Conservation (phyloP, 2,113 vertebrate species). For the Hippocampus comes region DNA sequence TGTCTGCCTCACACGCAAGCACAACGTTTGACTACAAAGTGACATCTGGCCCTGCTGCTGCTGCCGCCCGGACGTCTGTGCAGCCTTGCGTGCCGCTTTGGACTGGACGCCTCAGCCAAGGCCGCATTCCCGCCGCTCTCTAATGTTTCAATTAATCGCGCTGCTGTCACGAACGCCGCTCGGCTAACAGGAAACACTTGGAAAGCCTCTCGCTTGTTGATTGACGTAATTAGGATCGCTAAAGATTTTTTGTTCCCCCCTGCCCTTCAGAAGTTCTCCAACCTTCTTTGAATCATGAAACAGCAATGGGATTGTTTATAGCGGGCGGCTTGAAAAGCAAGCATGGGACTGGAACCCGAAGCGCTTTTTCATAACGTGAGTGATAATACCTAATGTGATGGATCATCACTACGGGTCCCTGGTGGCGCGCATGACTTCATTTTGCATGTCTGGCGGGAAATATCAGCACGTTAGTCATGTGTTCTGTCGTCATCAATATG, state of each 20-base stretch:
- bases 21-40: conserved; percentile 54
- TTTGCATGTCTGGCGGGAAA: conserved; percentile 43
- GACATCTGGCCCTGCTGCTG: conserved; percentile 51
- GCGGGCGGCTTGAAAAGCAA: conserved; percentile 41
- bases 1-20: conserved; percentile 31
- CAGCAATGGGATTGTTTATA: conserved; percentile 53
- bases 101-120: conserved; percentile 59
- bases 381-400: conserved; percentile 54
- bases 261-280: conserved; percentile 41
- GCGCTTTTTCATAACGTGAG: conserved; percentile 45
- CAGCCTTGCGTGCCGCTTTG: conserved; percentile 44
- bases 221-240: conserved; percentile 64
- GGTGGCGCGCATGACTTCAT: conserved; percentile 53
- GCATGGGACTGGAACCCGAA: conserved; percentile 52
- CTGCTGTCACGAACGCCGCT: conserved; percentile 66
- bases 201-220: conserved; percentile 58
- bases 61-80: conserved; percentile 25
- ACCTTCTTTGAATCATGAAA: conserved; percentile 55
- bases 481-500: conserved; percentile 32
- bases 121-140: conserved; percentile 54
- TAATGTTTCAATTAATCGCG: conserved; percentile 71
- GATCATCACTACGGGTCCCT: conserved; percentile 40
- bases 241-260: conserved; percentile 42
- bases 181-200: conserved; percentile 68
- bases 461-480: conserved; percentile 21